A percentile compares a stretch with the other conserved stretches of the same genome.
These are phyloP conservation scores for Dendronephthya gigantea DNA, from an alignment of 64 coral and sea anemone genomes.

Conservation along the genomic window DNA sequence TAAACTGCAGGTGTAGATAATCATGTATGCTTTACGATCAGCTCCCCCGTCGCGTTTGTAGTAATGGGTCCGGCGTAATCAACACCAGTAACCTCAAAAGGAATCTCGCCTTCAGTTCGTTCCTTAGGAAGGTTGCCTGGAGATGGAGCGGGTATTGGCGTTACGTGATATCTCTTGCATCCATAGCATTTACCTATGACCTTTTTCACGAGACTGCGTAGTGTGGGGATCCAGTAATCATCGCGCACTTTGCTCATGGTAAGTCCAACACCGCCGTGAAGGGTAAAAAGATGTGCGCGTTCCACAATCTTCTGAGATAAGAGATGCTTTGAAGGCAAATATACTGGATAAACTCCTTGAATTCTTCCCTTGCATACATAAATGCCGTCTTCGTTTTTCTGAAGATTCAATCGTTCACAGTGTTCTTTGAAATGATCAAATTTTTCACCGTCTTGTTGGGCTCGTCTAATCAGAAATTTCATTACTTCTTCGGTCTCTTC, in stretches of 20 bases:
- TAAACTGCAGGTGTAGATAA: not conserved
- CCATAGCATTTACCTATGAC: not conserved
- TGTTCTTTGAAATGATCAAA: slow-evolving; percentile 33
- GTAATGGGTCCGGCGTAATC: not conserved
- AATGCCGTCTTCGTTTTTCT: slow-evolving; percentile 34
- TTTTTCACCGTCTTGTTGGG: not conserved
- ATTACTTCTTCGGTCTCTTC: not conserved
- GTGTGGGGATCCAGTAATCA: not conserved
- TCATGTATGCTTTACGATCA: not conserved
- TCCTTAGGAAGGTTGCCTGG: not conserved
- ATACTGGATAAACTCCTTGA: slow-evolving; percentile 39
- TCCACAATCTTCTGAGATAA: slow-evolving; percentile 31
- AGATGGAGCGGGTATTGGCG: not conserved
- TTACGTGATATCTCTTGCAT: not conserved
- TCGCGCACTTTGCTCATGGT: slow-evolving; percentile 32
- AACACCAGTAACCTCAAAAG: not conserved
- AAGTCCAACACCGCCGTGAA: slow-evolving; percentile 43
- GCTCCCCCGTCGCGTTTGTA: not conserved
- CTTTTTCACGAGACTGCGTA: slow-evolving; percentile 8
- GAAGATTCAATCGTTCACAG: slow-evolving; percentile 14
- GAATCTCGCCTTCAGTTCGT: not conserved
- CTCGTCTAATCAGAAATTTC: slow-evolving; percentile 26
- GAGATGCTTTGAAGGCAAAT: not conserved
- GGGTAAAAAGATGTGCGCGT: slow-evolving; percentile 9
- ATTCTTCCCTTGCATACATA: slow-evolving; percentile 37